phyloP scores from a whole-genome alignment of 2,797 vertebrate genomes.

The Danio choprae region DNA sequence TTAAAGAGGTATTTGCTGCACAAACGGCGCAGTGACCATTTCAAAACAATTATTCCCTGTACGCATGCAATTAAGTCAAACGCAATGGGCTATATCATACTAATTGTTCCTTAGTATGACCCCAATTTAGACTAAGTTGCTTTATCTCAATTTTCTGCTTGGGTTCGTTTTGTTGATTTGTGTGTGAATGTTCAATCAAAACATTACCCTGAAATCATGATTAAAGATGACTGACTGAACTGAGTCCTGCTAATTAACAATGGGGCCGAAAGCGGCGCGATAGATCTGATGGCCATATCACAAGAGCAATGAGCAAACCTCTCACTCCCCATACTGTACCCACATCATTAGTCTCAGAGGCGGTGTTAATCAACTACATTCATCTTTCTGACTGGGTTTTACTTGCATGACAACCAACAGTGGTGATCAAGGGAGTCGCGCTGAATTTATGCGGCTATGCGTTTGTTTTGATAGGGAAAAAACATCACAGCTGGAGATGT shows the following conservation, averaged over 20 bases:
- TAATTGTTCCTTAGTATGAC: conserved; percentile 97
- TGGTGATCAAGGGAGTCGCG: conserved; percentile 53
- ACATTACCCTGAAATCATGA: conserved; percentile 89
- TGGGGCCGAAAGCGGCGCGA: conserved; percentile 69
- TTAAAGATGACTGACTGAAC: conserved; percentile 89
- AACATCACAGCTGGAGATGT: background rate
- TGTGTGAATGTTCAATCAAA: conserved; percentile 90
- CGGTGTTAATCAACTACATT: conserved; percentile 72
- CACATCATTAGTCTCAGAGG: conserved; percentile 79
- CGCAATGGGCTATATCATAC: conserved; percentile 95
- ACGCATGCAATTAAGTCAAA: conserved; percentile 93
- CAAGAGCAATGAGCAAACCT: conserved; percentile 74
- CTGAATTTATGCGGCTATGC: background rate
- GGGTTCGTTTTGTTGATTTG: conserved; percentile 99
- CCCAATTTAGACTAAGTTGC: conserved; percentile 98
- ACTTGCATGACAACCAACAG: conserved; percentile 66
- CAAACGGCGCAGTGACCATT: conserved; percentile 61
- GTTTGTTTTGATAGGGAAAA: background rate
- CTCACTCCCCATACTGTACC: conserved; percentile 64
- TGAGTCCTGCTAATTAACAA: conserved; percentile 74
- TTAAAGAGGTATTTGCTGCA: conserved; percentile 41
- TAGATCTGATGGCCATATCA: conserved; percentile 71
- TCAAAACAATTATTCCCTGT: conserved; percentile 81
- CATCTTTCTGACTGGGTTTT: conserved; percentile 71
- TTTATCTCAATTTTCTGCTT: conserved; percentile 99